phyloP scores from a whole-genome alignment of 1,140 invertebrate species.

The Drosophila pruinosa region DNA sequence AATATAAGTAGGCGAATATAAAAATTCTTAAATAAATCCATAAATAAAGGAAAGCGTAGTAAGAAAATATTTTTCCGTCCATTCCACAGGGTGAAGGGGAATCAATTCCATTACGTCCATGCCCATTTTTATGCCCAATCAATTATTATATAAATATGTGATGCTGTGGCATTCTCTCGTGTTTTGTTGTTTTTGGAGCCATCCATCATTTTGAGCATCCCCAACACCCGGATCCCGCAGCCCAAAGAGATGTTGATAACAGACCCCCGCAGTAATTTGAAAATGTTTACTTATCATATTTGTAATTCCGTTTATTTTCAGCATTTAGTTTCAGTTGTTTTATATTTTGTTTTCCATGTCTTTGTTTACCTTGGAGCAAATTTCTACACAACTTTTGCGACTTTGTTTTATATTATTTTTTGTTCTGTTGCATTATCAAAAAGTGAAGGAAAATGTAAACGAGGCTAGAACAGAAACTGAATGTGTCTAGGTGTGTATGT shows the following conservation, averaged over 20 bases:
- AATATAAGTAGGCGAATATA: no score
- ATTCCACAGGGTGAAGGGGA: no score
- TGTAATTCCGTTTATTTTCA: constrained; percentile 38
- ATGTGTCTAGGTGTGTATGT: background rate
- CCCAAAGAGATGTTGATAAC: background rate
- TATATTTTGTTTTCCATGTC: constrained; percentile 36
- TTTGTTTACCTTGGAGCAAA: constrained; percentile 37
- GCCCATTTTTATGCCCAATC: background rate
- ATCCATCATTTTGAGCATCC: constrained; percentile 15
- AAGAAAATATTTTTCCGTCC: no score
- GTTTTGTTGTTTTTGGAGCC: background rate
- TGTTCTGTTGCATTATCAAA: constrained; percentile 1
- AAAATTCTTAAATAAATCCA: no score
- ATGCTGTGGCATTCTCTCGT: background rate
- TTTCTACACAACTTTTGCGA: constrained; percentile 23
- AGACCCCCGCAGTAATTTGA: background rate
- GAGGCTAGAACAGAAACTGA: background rate
- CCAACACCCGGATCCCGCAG: background rate
- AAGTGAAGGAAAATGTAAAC: constrained; percentile 1
- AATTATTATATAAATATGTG: background rate
- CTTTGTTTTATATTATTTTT: background rate
- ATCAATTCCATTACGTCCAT: no score
- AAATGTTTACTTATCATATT: constrained; percentile 28
- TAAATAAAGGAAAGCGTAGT: no score
- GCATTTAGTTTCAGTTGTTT: constrained; percentile 22